Percentiles rank a stretch among this genome's conserved stretches.
Evolutionary conservation across 2,797 vertebrate genomes (phyloP).

Genomic region (Gorsachius magnificus): DNA sequence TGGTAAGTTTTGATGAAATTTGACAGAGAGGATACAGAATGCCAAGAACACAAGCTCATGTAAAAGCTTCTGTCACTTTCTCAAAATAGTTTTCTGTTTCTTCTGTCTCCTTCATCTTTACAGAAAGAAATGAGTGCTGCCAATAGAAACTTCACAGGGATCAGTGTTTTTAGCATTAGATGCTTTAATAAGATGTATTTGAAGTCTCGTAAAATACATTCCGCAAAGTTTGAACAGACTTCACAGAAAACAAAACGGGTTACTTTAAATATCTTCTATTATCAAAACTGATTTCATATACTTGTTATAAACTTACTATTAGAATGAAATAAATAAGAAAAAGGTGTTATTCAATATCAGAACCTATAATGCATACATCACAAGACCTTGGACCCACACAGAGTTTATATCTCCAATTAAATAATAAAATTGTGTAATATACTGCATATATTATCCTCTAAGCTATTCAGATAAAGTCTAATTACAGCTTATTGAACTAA

Average conservation of each 20-base stretch:
- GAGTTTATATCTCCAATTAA: not conserved
- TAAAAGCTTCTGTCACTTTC: not conserved
- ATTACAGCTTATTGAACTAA: conserved; percentile 10
- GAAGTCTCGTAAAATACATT: not conserved
- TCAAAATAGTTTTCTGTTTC: not conserved
- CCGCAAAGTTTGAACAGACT: not conserved
- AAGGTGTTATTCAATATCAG: not conserved
- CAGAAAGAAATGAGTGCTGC: not conserved
- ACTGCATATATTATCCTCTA: not conserved
- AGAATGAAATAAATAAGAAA: not conserved
- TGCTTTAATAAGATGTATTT: not conserved
- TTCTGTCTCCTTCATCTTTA: not conserved
- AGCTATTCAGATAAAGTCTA: not conserved
- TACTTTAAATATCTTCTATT: not conserved
- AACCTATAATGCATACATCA: not conserved
- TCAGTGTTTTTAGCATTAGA: not conserved
- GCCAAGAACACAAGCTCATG: not conserved
- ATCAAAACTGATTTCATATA: not conserved
- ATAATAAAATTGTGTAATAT: conserved; percentile 31
- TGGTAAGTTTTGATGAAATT: not conserved
- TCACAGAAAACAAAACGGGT: not conserved
- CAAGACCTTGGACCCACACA: not conserved
- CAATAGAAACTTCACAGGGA: not conserved
- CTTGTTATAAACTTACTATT: not conserved
- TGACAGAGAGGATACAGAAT: not conserved